Evolutionary conservation across 1,140 invertebrate genomes (phyloP), one percentile per base, ranked within the genome.

Genomic region (Harpegnathos saltator): DNA sequence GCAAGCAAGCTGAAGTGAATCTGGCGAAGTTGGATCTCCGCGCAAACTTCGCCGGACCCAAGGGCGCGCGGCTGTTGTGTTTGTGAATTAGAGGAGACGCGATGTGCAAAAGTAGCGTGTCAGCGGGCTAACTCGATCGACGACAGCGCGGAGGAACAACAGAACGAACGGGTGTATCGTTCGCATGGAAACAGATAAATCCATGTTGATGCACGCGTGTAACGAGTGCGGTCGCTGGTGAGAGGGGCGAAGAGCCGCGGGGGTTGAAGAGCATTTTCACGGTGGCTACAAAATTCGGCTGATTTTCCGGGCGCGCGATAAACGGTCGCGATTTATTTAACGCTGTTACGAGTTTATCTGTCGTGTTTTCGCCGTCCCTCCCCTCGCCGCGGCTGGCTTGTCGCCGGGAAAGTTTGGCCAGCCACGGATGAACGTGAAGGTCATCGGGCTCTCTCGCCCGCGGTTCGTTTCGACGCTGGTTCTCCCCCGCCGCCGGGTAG

Each of bases 351-450:
- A 71, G 48, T 80, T 80, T 80, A 68, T 44, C 15, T n/a, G n/a
- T 77, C 29, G 29, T 7, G 61, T 66, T 77, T 66, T 69, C 71
- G 24, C n/a, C n/a, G n/a, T n/a, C n/a, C n/a, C n/a, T n/a, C n/a
- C n/a, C n/a, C n/a, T n/a, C n/a, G n/a, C n/a, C n/a, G 44, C 17
- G 22, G 75, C 29, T 29, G 22, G 19, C 14, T 17, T 54, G 52
- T 9, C 7, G 68, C 14, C 33, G 65, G 38, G 38, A 9, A 80
- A 58, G 71, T 80, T 71, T 48, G 24, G 33, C 50, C 52, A 52
- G 48, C 33, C 24, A n/a, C 44, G 58, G 71, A 80, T 80, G 54
- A 58, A 80, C 65, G 58, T 17, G 29, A 78, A 69, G 69, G 56
- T 69, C 12, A 69, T 69, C 12, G 29, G 3, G 29, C 9, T 14